Base-by-base conservation (phyloP, 2,113 vertebrate genomes). In the Myocastor coypus region DNA sequence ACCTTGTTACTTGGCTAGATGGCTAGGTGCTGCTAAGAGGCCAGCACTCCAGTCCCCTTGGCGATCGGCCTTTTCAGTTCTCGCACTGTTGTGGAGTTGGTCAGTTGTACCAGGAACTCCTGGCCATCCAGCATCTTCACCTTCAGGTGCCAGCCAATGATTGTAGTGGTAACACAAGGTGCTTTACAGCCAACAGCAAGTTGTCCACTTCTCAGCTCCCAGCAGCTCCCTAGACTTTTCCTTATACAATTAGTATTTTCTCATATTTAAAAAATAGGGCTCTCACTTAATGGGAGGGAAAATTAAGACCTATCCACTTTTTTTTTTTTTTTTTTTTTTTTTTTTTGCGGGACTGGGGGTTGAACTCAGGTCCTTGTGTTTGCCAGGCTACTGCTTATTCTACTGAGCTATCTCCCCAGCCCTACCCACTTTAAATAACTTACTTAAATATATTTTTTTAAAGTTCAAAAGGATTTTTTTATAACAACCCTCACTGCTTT, bases 1-100 rank as follows among this genome's bases (percentile, higher is more conserved):
- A 24, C 55, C 0, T 0, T 0, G 0, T 46, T 3, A 0, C 3
- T 20, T 0, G 5, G 28, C n/a, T 94, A 42, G 24, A 32, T 5
- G 2, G 32, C 42, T 82, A 98, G 77, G n/a, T 11, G 82, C 87
- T 94, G 97, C 90, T 92, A 96, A 87, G 97, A 98, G 42, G 84
- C 32, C 1, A 87, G 94, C 52, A 96, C 92, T 0, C 30, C 7
- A 0, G 0, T 78, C 71, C 82, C 32, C 95, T 59, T 30, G 17
- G 77, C 2, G 5, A 98, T 75, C 30, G 24, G 30, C 84, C 7
- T 63, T 90, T 94, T 96, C 94, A 98, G 92, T 1, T 96, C 87
- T 0, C 9, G 22, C 2, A 19, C 0, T 6, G 1, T 73, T 68
- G 40, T 66, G 50, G 77, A 85, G 14, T 30, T 4, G 20, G 0